Base-by-base conservation (phyloP, 2,797 vertebrate species). In the Xyrichtys novacula region DNA sequence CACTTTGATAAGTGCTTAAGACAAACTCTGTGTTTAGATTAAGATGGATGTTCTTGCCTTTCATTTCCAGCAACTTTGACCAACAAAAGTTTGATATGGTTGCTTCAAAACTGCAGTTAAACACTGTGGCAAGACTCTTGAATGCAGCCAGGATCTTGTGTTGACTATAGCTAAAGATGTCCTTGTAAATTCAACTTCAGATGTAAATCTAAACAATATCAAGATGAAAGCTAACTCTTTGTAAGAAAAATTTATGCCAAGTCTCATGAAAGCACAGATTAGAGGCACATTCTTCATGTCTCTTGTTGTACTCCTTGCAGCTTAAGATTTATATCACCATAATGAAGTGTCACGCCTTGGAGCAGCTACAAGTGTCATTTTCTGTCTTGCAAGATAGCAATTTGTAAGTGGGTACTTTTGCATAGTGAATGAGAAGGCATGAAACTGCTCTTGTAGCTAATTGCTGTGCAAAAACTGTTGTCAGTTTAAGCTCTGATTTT, bases 1-100 rank as follows among this genome's bases (percentile, higher is more conserved):
- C 28, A 2, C 62, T 71, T 32, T 63, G 75, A 76, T 29, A 20
- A 65, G 17, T 17, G 54, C 1, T 22, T 15, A 26, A 50, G 40
- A 55, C 39, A 60, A 3, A 46, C 22, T 23, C 23, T 5, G 19
- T 22, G 15, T 49, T 49, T 49, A 16, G 26, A 10, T 49, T 11
- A 15, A 49, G 25, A 26, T 26, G 11, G 25, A 26, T 49, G 25
- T 10, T 8, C 7, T 48, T 14, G 14, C 3, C 14, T 46, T 46
- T 46, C 22, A 16, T 0, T 14, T 36, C 2, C 7, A 36, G 36
- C 36, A 38, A 8, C 15, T 16, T 38, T 38, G 36, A 38, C 12
- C 36, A 38, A 38, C 15, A 38, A 8, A 22, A 3, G 42, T 12
- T 9, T 12, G 3, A 8, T 43, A 2, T 43, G 3, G 2, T 8